Evolutionary conservation across 2,797 vertebrate genomes (phyloP), one percentile per base, ranked within the genome.

Genomic region (Eulemur coronatus): DNA sequence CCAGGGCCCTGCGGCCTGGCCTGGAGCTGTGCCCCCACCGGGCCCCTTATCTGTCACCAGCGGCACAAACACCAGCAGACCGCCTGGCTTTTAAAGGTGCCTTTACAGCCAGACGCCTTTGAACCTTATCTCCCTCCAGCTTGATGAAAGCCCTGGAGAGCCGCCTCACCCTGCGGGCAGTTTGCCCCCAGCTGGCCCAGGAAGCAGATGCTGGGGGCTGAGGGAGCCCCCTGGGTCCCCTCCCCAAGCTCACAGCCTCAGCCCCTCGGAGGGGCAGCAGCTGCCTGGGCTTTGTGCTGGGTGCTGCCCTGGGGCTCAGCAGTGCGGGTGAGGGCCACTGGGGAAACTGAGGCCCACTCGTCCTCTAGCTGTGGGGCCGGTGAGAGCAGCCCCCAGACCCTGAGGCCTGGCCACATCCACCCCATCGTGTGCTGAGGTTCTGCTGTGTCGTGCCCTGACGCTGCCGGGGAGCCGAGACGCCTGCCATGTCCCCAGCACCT

Each of bases 31-130:
- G 95, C 91, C 97, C 95, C 97, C 98, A 97, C 97, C 97, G 96
- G 59, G 30, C 82, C 94, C 97, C 98, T 99, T 99, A 99, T 99
- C 99, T 99, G 98, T 97, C 96, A 97, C 98, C 20, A 98, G 98
- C 98, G 99, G 99, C 99, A 99, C 99, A 99, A 99, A 99, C 99
- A 99, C 99, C 99, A 99, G 98, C 98, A 97, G 99, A 98, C 98
- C 99, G 98, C 99, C 98, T 98, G 98, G 98, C 99, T 99, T 99
- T 98, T 97, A 97, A 98, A 98, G 98, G 98, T 98, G 99, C 99
- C 98, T 99, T 99, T 99, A 99, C 99, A 99, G 98, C 95, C 94
- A 98, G 98, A 82, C 94, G 95, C 97, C 99, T 99, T 99, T 99
- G 99, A 99, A 99, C 98, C 98, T 99, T 99, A 99, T 99, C 99